phyloP scores from a whole-genome alignment of 2,113 vertebrate species.

The Callospermophilus lateralis region DNA sequence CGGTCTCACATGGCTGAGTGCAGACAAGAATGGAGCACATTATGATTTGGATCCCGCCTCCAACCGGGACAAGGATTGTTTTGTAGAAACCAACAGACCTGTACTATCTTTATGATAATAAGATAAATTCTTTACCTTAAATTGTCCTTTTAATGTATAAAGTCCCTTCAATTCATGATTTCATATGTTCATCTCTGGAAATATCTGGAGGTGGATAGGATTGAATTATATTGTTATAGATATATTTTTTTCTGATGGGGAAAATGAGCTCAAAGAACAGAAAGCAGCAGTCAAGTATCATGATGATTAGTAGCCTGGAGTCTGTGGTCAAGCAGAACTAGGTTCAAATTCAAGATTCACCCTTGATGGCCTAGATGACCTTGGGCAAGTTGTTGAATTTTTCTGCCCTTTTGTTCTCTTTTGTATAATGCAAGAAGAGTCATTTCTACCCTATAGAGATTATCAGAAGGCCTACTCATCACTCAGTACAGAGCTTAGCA shows the following conservation, averaged over 20 bases:
- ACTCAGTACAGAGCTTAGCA: not conserved
- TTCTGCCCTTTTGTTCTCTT: not conserved
- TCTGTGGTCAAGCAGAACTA: not conserved
- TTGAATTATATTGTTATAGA: not conserved
- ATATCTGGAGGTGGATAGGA: not conserved
- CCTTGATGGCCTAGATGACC: not conserved
- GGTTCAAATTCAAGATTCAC: conserved; percentile 24
- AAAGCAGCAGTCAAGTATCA: not conserved
- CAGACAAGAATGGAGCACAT: not conserved
- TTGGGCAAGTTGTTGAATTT: not conserved
- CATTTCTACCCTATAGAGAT: not conserved
- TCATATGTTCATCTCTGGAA: conserved; percentile 10
- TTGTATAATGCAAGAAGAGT: not conserved
- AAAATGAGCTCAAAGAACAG: not conserved
- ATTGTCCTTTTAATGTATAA: not conserved
- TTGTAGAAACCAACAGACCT: not conserved
- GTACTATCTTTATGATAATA: not conserved
- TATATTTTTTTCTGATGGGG: not conserved
- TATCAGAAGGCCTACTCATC: not conserved
- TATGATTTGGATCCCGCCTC: not conserved
- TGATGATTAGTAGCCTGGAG: not conserved
- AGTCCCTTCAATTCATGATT: not conserved
- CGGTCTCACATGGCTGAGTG: not conserved
- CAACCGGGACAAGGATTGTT: not conserved
- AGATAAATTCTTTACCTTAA: not conserved